These are phyloP conservation scores for Rhorus exstirpatorius DNA, from an alignment of 2,888 invertebrate genomes.

Conservation along the genomic window DNA sequence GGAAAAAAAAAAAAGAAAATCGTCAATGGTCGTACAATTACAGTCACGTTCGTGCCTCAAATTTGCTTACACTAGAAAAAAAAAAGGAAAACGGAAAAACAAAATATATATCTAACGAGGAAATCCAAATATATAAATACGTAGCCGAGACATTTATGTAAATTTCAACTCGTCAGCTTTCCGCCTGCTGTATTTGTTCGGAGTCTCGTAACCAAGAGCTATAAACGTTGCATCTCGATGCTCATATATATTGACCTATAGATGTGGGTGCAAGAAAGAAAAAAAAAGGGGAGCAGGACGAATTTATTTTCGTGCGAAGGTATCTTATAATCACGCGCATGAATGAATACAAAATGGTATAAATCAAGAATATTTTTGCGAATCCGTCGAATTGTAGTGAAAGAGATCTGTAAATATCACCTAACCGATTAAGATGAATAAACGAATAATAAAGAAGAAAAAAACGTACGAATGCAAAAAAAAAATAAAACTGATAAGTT, in stretches of 20 bases:
- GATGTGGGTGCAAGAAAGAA: slow-evolving; percentile 24
- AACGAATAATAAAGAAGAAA: slow-evolving; percentile 18
- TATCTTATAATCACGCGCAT: slow-evolving; percentile 27
- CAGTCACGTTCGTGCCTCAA: slow-evolving; percentile 80
- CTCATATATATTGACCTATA: slow-evolving; percentile 45
- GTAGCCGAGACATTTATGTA: slow-evolving; percentile 50
- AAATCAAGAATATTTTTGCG: slow-evolving; percentile 63
- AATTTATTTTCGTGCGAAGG: slow-evolving; percentile 58
- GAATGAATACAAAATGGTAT: slow-evolving; percentile 27
- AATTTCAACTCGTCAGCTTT: slow-evolving; percentile 57
- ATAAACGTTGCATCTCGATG: slow-evolving; percentile 55
- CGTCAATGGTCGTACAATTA: slow-evolving; percentile 72
- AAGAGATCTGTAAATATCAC: slow-evolving; percentile 60
- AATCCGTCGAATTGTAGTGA: slow-evolving; percentile 52
- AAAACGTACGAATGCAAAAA: no score
- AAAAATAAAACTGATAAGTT: slow-evolving; percentile 46
- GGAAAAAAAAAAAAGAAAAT: slow-evolving; percentile 15
- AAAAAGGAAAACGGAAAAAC: slow-evolving; percentile 12
- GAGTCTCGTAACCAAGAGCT: slow-evolving; percentile 24
- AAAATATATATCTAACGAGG: slow-evolving; percentile 23
- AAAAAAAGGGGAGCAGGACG: slow-evolving; percentile 19
- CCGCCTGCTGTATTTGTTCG: slow-evolving; percentile 58
- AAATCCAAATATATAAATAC: slow-evolving; percentile 38
- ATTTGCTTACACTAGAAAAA: slow-evolving; percentile 74
- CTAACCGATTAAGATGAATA: slow-evolving; percentile 10